phyloP scores from a whole-genome alignment of 2,113 vertebrate genomes.

The Festucalex cinctus region DNA sequence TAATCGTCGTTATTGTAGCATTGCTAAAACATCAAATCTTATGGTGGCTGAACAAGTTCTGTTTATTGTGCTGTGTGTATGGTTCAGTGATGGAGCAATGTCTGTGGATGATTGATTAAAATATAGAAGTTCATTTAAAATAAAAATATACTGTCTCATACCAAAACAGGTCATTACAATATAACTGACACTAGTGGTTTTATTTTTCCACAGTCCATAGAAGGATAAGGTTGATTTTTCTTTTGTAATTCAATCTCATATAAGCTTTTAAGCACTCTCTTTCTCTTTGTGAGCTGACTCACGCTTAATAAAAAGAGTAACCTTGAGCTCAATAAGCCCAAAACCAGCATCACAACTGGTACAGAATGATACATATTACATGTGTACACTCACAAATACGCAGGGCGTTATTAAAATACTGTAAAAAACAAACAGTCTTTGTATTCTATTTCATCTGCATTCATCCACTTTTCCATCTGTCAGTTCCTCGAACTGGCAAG shows the following conservation, averaged over 20 bases:
- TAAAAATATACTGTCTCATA: conserved; percentile 24
- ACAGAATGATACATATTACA: conserved; percentile 36
- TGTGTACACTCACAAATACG: conserved; percentile 55
- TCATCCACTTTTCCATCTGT: conserved; percentile 7
- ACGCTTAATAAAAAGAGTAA: not conserved
- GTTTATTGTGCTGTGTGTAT: too few relatives aligned
- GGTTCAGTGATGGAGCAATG: too few relatives aligned
- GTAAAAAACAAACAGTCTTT: conserved; percentile 24
- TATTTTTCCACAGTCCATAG: conserved; percentile 16
- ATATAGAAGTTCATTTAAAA: conserved; percentile 11
- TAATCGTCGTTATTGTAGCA: too few relatives aligned
- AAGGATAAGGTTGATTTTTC: conserved; percentile 6
- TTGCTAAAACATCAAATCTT: too few relatives aligned
- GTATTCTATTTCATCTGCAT: conserved; percentile 16
- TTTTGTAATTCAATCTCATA: not conserved
- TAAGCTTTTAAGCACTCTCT: not conserved
- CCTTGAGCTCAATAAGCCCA: not conserved
- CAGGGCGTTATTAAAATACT: conserved; percentile 36
- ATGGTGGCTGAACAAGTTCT: too few relatives aligned
- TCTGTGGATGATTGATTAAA: not conserved
- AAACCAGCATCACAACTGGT: conserved; percentile 14
- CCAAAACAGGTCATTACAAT: conserved; percentile 11
- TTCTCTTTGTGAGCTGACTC: conserved; percentile 1
- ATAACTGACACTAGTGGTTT: conserved; percentile 11
- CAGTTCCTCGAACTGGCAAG: conserved; percentile 2